phyloP scores from a whole-genome alignment of 2,888 invertebrate genomes.

The Scaptomyza tumidula region DNA sequence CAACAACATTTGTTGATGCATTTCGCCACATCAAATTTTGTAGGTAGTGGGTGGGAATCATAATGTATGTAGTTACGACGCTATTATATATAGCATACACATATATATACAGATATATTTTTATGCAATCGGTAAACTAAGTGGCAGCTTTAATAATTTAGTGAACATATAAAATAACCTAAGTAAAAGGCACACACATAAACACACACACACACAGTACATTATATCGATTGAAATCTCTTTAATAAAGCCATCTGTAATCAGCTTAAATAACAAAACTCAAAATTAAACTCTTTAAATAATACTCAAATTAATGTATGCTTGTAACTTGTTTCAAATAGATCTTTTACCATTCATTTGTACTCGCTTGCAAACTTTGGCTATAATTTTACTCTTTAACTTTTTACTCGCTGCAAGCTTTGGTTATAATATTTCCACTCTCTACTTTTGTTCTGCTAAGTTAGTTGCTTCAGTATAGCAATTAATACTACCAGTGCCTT shows the following conservation, averaged over 20 bases:
- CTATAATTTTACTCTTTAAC: not conserved
- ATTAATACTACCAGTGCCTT: slow-evolving; percentile 77
- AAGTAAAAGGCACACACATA: slow-evolving; percentile 44
- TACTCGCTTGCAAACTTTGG: not conserved
- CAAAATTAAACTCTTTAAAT: not conserved
- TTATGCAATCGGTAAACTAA: slow-evolving; percentile 77
- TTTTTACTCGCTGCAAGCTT: not conserved
- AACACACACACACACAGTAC: slow-evolving; percentile 2
- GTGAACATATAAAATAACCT: slow-evolving; percentile 62
- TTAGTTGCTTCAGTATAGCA: slow-evolving; percentile 55
- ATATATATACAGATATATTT: slow-evolving; percentile 34
- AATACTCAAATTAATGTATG: slow-evolving; percentile 1
- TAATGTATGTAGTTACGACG: slow-evolving; percentile 27
- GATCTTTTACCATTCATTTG: not conserved
- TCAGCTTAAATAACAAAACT: slow-evolving; percentile 28
- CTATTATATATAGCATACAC: slow-evolving; percentile 22
- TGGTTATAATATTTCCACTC: not conserved
- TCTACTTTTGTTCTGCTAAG: slow-evolving; percentile 30
- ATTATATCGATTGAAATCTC: slow-evolving; percentile 65
- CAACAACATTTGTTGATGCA: slow-evolving; percentile 40
- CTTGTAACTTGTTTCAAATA: slow-evolving; percentile 6
- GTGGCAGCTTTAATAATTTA: slow-evolving; percentile 84
- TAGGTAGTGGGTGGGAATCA: slow-evolving; percentile 22
- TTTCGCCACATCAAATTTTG: slow-evolving; percentile 21
- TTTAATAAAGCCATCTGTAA: slow-evolving; percentile 58